Evolutionary conservation across 2,888 invertebrate genomes (phyloP), one percentile per base, ranked within the genome.

Genomic region (Argyresthia albistria): DNA sequence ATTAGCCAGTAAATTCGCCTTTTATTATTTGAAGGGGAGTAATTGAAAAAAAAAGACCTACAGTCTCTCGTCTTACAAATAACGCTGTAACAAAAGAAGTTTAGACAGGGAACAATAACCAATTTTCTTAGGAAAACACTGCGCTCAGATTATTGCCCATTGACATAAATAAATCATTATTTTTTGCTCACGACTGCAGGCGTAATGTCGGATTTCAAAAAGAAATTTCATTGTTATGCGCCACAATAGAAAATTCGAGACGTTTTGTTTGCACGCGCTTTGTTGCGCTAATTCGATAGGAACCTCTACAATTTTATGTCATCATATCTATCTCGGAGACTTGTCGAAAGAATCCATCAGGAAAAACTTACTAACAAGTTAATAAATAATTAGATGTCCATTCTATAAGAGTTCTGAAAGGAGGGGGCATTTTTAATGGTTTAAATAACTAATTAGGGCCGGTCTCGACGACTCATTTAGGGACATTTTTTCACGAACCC

Each of bases 141-240:
- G 75, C 70, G 67, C 69, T 46, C 64, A 61, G 69, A 70, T 70
- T 69, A 73, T 67, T 66, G 74, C 69, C 80, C 80, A 86, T 86
- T 86, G 86, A 86, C 83, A 86, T 86, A 80, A 87, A 87, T 87
- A 87, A 86, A 84, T 87, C 81, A 86, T 84, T 86, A 80, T 80
- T 51, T 53, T 50, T 52, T 52, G 72, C 67, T 67, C 45, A 14
- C 65, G 8, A 37, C 49, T 49, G n/a, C 8, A 14, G n/a, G 45
- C 51, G 35, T 35, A 45, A 51, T 46, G 54, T 51, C 46, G 12
- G 37, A 51, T 51, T 53, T 50, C 16, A 48, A 36, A 50, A 51
- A 1, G 76, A 76, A n/a, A 78, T 79, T 81, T 76, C 82, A 84
- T 84, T 87, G 81, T 84, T 71, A 75, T 73, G 72, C 60, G 67